phyloP scores from a whole-genome alignment of 2,797 vertebrate genomes.

The Crotalus adamanteus region DNA sequence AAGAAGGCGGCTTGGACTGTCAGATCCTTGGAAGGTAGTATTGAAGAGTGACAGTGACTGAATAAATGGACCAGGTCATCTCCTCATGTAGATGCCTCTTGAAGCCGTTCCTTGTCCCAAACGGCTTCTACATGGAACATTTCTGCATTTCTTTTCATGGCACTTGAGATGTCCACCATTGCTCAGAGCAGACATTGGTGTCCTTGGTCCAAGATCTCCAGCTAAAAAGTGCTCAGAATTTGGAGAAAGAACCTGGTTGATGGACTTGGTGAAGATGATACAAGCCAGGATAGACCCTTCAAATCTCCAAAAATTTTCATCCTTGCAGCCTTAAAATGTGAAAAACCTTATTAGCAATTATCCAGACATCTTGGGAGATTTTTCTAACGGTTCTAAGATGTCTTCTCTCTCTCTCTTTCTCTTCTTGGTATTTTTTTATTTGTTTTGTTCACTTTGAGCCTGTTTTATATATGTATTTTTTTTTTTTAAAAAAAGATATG shows the following conservation, averaged over 20 bases:
- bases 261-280: background rate
- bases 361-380: background rate
- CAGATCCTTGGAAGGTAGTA: background rate
- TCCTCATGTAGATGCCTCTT: background rate
- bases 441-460: background rate
- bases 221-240: background rate
- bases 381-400: background rate
- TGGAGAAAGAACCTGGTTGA: background rate
- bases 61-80: background rate
- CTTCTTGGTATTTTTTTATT: background rate
- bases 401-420: too few relatives aligned
- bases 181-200: background rate
- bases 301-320: accelerated
- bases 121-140: background rate
- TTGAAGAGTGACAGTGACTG: too few relatives aligned
- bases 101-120: background rate
- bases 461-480: background rate
- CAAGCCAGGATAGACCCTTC: background rate
- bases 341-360: background rate
- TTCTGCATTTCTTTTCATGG: background rate
- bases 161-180: background rate
- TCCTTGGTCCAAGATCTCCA: background rate
- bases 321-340: background rate
- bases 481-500: background rate
- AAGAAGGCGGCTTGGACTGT: background rate